Conservation (phyloP, 2,797 vertebrate genomes). For the Pantherophis alleghaniensis region DNA sequence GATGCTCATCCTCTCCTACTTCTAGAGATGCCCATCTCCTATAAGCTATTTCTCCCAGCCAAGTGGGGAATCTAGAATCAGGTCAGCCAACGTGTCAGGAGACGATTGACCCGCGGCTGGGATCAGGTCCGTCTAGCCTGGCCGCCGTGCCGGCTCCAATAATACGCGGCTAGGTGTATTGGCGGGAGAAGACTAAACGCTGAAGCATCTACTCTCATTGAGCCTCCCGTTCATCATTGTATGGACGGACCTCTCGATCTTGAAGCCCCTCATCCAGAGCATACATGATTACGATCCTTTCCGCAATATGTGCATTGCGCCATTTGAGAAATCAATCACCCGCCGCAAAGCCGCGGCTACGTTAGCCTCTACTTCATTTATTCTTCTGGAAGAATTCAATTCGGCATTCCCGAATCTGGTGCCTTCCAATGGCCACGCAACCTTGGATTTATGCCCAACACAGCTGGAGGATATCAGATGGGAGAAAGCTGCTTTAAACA, state of each 20-base stretch:
- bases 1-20: neutral
- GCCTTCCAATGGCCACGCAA: neutral
- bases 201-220: neutral
- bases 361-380: neutral
- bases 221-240: neutral
- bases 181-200: neutral
- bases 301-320: neutral
- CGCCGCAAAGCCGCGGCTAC: neutral
- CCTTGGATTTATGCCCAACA: neutral
- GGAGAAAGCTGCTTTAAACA: neutral
- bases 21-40: neutral
- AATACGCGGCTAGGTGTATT: neutral
- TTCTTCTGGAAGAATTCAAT: neutral
- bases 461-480: neutral
- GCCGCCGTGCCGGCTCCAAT: neutral
- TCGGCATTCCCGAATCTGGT: neutral
- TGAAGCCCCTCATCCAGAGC: neutral
- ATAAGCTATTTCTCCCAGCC: neutral
- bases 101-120: neutral
- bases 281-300: neutral
- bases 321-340: neutral
- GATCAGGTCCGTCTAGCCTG: neutral
- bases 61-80: neutral
- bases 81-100: neutral
- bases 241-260: neutral